Conservation (phyloP, 2,888 invertebrate genomes). For the Pherbina coryleti region DNA sequence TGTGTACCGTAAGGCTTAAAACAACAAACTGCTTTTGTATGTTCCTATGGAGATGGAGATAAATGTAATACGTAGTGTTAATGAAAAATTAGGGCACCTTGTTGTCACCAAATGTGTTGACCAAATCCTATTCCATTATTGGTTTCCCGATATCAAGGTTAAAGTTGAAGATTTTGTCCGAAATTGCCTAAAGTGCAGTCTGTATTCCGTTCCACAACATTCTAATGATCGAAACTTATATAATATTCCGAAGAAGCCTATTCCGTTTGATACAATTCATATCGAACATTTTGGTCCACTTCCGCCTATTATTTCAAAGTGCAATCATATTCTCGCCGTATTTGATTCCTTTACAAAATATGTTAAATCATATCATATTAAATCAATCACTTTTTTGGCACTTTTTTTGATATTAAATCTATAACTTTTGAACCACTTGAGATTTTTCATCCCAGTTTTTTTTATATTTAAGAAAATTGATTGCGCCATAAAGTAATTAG, state of each 20-base stretch:
- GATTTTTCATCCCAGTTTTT: too few species aligned
- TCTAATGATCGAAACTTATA: background rate
- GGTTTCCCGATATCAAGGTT: background rate
- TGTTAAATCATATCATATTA: background rate
- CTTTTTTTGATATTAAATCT: too few species aligned
- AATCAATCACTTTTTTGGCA: too few species aligned
- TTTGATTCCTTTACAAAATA: constrained; percentile 12
- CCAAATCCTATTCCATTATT: constrained; percentile 1
- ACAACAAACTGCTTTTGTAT: background rate
- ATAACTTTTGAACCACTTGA: too few species aligned
- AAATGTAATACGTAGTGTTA: constrained; percentile 7
- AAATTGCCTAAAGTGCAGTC: constrained; percentile 5
- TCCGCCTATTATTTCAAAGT: constrained; percentile 7
- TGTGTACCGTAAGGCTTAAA: background rate
- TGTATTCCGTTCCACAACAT: background rate
- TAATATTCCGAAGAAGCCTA: background rate
- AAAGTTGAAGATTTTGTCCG: background rate
- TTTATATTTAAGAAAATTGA: too few species aligned
- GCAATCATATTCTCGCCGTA: constrained; percentile 6
- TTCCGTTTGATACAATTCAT: constrained; percentile 17
- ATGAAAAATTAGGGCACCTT: constrained; percentile 18
- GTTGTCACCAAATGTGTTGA: constrained; percentile 13
- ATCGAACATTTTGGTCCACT: constrained; percentile 18
- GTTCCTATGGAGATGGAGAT: constrained; percentile 16
- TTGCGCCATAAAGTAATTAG: too few species aligned